Base-by-base conservation (phyloP, 2,797 vertebrate genomes). In the Philypnodon macrostomus region DNA sequence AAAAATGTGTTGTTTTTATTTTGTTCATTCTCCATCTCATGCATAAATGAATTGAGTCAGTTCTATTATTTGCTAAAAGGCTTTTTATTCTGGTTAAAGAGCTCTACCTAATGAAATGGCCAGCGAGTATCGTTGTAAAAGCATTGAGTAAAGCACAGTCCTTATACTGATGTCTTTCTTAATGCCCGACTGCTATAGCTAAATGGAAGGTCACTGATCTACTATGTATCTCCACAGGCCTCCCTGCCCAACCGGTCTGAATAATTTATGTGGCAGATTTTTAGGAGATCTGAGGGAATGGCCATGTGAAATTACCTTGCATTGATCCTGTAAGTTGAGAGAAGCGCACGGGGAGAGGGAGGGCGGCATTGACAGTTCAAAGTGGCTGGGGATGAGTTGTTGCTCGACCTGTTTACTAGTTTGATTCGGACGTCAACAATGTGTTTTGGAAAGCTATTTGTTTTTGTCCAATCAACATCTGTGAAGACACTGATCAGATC, bases 191-290 rank as follows among this genome's bases (percentile, higher is more conserved):
- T 58, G 67, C 58, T 36, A 8, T 14, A 26, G 49, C 65, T 73
- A 66, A 73, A 73, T 38, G 42, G 58, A 78, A 83, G 80, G 77
- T 85, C 79, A 83, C 78, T 54, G 68, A 75, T 81, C 71, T 30
- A 63, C 63, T 42, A 32, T 57, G 63, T 63, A 53, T 77, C 68
- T 68, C 70, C 55, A 58, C 41, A 49, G 68, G 72, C 79, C 67
- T 39, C 61, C 56, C 69, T 41, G 74, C 68, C 39, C 59, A 58
- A 48, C 46, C 44, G 7, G 40, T 27, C 63, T 87, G 78, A 83
- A 85, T 87, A 70, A 85, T 88, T 85, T 52, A 88, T 79, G 53
- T 27, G 23, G 65, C 55, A 47, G 62, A 80, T 83, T 85, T 85
- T 83, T 67, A 56, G 76, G 77, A 75, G 81, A 84, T 79, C 73